phyloP scores from a whole-genome alignment of 23 tunicate genomes.

The Styela clava region DNA sequence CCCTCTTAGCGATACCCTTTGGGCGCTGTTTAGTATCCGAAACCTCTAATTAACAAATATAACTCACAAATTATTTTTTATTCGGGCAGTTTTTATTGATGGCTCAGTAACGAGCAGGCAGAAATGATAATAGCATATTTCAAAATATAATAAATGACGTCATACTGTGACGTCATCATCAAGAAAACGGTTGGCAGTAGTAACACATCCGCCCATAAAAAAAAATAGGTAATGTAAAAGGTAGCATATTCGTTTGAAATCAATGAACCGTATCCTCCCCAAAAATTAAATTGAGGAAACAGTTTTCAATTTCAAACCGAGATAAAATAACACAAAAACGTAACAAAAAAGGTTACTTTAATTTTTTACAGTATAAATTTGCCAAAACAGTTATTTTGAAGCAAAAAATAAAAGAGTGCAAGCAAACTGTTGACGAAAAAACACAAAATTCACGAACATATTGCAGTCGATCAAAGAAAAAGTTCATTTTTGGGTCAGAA shows the following conservation, averaged over 20 bases:
- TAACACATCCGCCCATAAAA: not conserved
- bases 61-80: not conserved
- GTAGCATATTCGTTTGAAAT: too few relatives aligned
- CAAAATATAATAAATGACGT: not conserved
- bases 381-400: not conserved
- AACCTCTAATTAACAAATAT: too few relatives aligned
- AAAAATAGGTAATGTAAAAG: too few relatives aligned
- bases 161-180: not conserved
- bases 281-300: too few relatives aligned
- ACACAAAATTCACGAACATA: not conserved
- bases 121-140: not conserved
- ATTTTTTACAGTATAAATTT: not conserved
- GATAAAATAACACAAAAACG: not conserved
- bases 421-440: not conserved
- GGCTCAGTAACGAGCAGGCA: not conserved
- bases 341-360: not conserved
- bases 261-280: too few relatives aligned
- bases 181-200: too few relatives aligned
- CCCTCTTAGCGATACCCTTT: too few relatives aligned
- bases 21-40: too few relatives aligned
- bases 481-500: too few relatives aligned
- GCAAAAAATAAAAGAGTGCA: not conserved
- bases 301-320: too few relatives aligned
- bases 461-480: not conserved
- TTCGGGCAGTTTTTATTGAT: not conserved